A percentile compares a stretch with the other conserved stretches of the same genome.
phyloP scores from a whole-genome alignment of 2,113 vertebrate genomes.

The Phrynosoma blainvillii region DNA sequence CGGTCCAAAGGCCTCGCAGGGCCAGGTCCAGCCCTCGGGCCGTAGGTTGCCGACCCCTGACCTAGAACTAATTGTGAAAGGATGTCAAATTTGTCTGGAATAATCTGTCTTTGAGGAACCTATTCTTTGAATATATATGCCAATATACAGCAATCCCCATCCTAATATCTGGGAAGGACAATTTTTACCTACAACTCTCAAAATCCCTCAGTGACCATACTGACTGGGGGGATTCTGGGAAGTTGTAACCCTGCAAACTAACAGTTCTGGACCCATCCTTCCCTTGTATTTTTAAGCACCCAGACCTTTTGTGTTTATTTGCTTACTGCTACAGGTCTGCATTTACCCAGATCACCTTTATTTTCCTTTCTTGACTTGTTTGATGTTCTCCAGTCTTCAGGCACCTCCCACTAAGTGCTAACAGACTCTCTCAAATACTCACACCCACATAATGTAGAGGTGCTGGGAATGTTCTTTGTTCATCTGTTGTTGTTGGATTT shows the following conservation, averaged over 20 bases:
- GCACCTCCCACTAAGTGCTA: not conserved
- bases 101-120: not conserved
- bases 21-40: too few species aligned
- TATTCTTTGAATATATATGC: too few species aligned
- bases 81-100: not conserved
- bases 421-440: not conserved
- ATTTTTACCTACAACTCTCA: not conserved
- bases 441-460: not conserved
- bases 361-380: conserved; percentile 3
- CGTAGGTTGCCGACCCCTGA: too few species aligned
- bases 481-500: too few species aligned
- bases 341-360: not conserved
- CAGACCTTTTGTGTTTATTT: not conserved
- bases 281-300: not conserved
- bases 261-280: too few species aligned
- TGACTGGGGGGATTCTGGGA: too few species aligned
- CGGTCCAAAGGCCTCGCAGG: too few species aligned
- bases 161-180: too few species aligned
- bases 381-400: not conserved
- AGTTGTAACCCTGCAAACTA: too few species aligned
- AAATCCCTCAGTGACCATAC: too few species aligned
- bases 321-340: not conserved
- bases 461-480: not conserved
- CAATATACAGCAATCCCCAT: too few species aligned
- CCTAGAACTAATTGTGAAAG: not conserved